These are phyloP conservation scores for Gorsachius goisagi DNA, from an alignment of 2,113 vertebrate genomes.

Conservation along the genomic window DNA sequence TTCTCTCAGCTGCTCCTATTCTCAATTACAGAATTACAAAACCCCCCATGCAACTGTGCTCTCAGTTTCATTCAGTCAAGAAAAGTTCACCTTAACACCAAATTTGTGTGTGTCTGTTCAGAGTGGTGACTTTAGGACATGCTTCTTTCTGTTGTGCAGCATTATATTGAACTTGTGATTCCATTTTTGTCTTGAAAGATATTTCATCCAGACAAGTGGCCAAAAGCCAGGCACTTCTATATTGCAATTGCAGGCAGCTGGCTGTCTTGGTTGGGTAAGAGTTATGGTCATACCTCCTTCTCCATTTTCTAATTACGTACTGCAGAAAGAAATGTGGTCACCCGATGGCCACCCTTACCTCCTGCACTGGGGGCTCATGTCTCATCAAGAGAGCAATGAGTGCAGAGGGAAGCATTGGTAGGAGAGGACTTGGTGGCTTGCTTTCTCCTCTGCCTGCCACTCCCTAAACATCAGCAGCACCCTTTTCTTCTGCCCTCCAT, in stretches of 20 bases:
- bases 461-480: neutral
- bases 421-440: neutral
- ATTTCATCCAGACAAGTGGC: neutral
- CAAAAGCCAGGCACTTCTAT: neutral
- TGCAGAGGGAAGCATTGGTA: neutral
- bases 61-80: neutral
- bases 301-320: neutral
- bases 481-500: neutral
- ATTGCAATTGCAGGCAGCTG: neutral
- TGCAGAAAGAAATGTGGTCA: neutral
- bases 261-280: neutral
- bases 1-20: neutral
- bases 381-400: neutral
- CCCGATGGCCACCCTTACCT: neutral
- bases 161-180: neutral
- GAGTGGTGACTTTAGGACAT: neutral
- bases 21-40: neutral
- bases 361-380: neutral
- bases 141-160: neutral
- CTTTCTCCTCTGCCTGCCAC: neutral
- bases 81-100: neutral
- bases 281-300: neutral
- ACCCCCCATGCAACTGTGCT: neutral
- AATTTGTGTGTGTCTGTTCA: neutral
- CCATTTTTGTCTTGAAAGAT: neutral